phyloP scores from a whole-genome alignment of 2,113 vertebrate species.

The Mesembrinibis cayennensis region DNA sequence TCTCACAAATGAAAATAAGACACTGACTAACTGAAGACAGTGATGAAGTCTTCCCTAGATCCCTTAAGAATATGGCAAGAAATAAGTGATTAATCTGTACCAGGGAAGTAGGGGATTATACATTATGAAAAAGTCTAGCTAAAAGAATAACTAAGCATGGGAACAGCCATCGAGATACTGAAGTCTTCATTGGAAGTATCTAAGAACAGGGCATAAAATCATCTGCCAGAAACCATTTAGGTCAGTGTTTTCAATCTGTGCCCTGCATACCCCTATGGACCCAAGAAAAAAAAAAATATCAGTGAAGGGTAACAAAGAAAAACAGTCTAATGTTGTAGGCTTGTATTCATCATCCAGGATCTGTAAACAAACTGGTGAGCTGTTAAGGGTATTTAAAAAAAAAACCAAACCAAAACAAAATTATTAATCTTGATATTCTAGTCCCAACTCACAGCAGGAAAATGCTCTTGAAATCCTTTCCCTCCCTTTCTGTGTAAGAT shows the following conservation, averaged over 20 bases:
- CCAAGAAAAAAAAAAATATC: neutral
- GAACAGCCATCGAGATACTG: neutral
- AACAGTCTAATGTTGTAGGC: neutral
- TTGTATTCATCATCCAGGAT: neutral
- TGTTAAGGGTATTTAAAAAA: neutral
- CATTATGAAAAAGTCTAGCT: neutral
- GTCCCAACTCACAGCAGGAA: neutral
- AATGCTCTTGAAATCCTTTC: neutral
- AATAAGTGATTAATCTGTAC: neutral
- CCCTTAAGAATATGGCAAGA: neutral
- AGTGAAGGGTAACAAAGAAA: neutral
- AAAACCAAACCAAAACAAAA: neutral
- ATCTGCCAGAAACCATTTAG: slow-evolving; percentile 5
- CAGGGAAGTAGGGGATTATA: neutral
- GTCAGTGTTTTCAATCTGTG: neutral
- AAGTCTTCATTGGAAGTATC: neutral
- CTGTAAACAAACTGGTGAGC: neutral
- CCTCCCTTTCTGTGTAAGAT: neutral
- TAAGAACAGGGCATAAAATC: neutral
- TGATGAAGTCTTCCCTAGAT: neutral
- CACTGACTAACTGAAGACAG: neutral
- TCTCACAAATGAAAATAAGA: neutral
- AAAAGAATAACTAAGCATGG: neutral
- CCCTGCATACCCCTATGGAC: neutral
- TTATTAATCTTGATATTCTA: neutral